Conservation (phyloP, 2,113 vertebrate genomes). For the Prochilodus magdalenae region DNA sequence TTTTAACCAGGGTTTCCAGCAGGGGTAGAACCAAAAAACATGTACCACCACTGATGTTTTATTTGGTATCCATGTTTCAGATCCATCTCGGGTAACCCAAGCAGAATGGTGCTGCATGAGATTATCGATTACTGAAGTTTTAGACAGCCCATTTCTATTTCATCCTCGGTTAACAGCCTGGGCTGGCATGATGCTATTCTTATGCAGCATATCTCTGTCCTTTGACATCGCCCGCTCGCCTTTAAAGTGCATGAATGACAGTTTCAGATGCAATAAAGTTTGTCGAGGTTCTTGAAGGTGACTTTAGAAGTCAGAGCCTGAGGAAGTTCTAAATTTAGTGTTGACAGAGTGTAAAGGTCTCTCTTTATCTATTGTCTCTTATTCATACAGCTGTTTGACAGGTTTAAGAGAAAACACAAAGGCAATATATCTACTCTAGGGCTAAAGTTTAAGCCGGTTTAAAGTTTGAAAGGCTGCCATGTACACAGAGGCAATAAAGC, state of each 20-base stretch:
- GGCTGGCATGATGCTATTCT: constrained; percentile 12
- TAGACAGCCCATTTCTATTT: constrained; percentile 1
- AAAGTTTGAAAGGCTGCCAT: constrained; percentile 11
- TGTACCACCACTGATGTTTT: not conserved
- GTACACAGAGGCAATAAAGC: not conserved
- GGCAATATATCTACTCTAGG: constrained; percentile 32
- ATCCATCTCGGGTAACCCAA: not conserved
- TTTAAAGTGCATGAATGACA: constrained; percentile 40
- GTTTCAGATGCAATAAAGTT: constrained; percentile 24
- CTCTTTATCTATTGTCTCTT: constrained; percentile 24
- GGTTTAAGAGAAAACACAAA: constrained; percentile 28
- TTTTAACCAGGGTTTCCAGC: not conserved
- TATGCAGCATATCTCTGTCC: constrained; percentile 21
- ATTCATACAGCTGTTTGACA: constrained; percentile 31
- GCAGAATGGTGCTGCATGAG: not conserved
- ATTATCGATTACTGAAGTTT: constrained; percentile 1
- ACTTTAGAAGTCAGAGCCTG: constrained; percentile 29
- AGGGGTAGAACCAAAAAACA: not conserved
- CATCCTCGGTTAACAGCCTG: constrained; percentile 11
- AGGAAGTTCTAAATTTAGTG: constrained; percentile 41
- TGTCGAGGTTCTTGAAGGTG: constrained; percentile 18
- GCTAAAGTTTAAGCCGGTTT: constrained; percentile 11
- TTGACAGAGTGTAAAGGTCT: constrained; percentile 27
- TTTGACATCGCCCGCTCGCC: constrained; percentile 21
- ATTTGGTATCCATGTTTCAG: not conserved